A percentile compares a stretch with the other conserved stretches of the same genome.
Conservation (phyloP, 1,140 invertebrate genomes). For the Odontomachus brunneus region DNA sequence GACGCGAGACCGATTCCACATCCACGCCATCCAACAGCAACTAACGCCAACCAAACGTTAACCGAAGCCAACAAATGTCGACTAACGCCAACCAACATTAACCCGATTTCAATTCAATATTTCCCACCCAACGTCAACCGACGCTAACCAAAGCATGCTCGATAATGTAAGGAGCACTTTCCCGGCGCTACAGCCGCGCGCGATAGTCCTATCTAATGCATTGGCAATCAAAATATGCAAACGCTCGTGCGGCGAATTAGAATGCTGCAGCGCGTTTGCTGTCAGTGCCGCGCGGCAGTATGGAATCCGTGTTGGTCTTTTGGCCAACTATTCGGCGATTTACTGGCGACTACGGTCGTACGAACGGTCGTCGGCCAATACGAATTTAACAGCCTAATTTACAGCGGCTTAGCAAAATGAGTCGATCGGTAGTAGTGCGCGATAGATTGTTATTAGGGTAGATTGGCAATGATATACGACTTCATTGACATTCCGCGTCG, state of each 20-base stretch:
- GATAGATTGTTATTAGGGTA: constrained; percentile 54
- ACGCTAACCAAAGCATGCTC: too few relatives aligned
- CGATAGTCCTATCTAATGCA: neutral
- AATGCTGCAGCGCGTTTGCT: constrained; percentile 55
- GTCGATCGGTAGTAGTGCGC: constrained; percentile 41
- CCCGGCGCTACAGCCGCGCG: too few relatives aligned
- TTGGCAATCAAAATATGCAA: constrained; percentile 69
- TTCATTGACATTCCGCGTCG: constrained; percentile 57
- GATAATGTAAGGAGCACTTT: too few relatives aligned
- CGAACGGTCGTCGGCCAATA: neutral
- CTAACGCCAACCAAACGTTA: too few relatives aligned
- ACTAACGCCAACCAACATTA: too few relatives aligned
- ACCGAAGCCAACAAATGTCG: too few relatives aligned
- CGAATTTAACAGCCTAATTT: constrained; percentile 65
- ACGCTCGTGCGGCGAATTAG: constrained; percentile 55
- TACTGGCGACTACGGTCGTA: constrained; percentile 34
- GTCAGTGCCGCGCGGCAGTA: constrained; percentile 56
- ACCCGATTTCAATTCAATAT: too few relatives aligned
- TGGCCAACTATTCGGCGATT: constrained; percentile 38
- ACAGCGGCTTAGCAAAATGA: constrained; percentile 62
- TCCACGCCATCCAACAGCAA: neutral
- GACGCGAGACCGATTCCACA: neutral
- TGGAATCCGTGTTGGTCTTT: constrained; percentile 61
- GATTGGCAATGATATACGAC: constrained; percentile 58
- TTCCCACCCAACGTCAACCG: too few relatives aligned